Conservation (phyloP, 2,888 invertebrate species). For the Ernsta delagoae region DNA sequence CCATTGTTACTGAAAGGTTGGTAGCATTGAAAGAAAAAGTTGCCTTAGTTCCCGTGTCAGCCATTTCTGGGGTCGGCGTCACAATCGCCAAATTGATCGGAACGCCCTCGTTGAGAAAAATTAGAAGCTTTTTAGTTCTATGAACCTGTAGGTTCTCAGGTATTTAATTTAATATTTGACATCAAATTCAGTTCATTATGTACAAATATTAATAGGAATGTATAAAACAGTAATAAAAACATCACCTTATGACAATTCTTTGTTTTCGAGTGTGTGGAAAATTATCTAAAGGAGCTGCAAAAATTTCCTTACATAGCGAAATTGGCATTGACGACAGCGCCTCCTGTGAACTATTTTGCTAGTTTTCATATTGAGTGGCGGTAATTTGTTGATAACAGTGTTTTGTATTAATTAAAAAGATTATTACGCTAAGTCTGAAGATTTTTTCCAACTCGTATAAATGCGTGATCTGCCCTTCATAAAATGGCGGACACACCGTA, state of each 20-base stretch:
- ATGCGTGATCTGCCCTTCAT: constrained; percentile 37
- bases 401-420: constrained; percentile 1
- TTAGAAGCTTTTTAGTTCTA: constrained; percentile 55
- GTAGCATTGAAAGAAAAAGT: constrained; percentile 7
- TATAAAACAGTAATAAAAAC: constrained; percentile 6
- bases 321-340: constrained; percentile 70
- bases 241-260: neutral
- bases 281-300: constrained; percentile 6
- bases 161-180: constrained; percentile 38
- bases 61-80: constrained; percentile 71
- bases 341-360: constrained; percentile 61
- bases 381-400: constrained; percentile 54
- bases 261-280: neutral
- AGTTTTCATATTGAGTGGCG: constrained; percentile 60
- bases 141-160: constrained; percentile 42
- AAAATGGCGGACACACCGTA: constrained; percentile 54
- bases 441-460: constrained; percentile 10
- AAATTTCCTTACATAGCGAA: constrained; percentile 19
- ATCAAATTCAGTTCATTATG: neutral
- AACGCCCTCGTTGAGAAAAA: constrained; percentile 78
- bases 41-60: constrained; percentile 52
- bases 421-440: neutral
- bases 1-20: no score
- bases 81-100: constrained; percentile 71
- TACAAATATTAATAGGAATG: neutral